These are phyloP conservation scores for Pheosia gnoma DNA, from an alignment of 2,888 invertebrate genomes.

Conservation along the genomic window DNA sequence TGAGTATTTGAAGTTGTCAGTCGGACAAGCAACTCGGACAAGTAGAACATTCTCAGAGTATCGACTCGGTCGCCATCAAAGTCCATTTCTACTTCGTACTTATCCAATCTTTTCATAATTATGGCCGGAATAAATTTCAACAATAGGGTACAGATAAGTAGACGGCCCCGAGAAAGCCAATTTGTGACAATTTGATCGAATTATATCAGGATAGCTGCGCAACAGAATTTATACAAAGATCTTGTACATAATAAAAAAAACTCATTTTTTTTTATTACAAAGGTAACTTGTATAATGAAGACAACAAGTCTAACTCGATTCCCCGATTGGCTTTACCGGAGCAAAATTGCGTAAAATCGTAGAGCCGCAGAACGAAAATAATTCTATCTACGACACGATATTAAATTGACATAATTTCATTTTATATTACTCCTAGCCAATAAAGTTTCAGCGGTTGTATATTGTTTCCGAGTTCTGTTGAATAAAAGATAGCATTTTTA, in stretches of 20 bases:
- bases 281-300: conserved; percentile 16
- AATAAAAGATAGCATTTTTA: conserved; percentile 77
- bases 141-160: background rate
- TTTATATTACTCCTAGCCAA: conserved; percentile 55
- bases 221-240: conserved; percentile 16
- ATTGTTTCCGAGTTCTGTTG: conserved; percentile 72
- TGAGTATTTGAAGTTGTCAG: too few species aligned
- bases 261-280: conserved; percentile 12
- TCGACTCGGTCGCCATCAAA: background rate
- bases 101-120: background rate
- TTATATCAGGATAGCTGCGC: conserved; percentile 14
- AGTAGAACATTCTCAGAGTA: conserved; percentile 5
- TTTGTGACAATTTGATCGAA: conserved; percentile 10
- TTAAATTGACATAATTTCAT: conserved; percentile 49
- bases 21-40: background rate
- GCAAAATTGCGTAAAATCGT: conserved; percentile 28
- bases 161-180: background rate
- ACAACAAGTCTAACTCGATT: conserved; percentile 16
- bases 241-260: conserved; percentile 9
- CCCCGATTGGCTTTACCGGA: conserved; percentile 13
- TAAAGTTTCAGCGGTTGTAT: conserved; percentile 57
- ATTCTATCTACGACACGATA: conserved; percentile 33
- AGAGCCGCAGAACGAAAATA: conserved; percentile 21
- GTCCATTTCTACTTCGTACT: background rate
- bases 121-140: background rate